Conservation (phyloP, 2,888 invertebrate species). For the Eubasilissa splendida region DNA sequence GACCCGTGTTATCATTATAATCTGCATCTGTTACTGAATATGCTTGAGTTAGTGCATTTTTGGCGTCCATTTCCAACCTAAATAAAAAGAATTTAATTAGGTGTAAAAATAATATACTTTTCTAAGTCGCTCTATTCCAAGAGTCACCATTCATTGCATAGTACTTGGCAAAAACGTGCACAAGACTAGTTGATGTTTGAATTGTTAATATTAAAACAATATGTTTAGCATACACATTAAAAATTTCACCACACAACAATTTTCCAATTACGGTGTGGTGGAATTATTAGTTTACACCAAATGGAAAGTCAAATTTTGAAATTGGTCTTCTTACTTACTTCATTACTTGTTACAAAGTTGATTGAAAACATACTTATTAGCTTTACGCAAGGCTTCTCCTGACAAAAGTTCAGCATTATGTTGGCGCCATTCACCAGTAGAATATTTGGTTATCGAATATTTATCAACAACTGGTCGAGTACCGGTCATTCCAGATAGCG, state of each 20-base stretch:
- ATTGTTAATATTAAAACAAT: no score
- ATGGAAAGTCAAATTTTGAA: no score
- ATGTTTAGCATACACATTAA: no score
- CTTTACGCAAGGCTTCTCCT: conserved; percentile 69
- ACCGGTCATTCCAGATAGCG: conserved; percentile 79
- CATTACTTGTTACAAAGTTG: not conserved
- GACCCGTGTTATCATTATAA: conserved; percentile 75
- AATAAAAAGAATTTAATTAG: not conserved
- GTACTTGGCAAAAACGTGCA: no score
- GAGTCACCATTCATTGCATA: no score
- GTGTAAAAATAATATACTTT: no score
- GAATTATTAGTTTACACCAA: no score
- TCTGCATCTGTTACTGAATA: conserved; percentile 78
- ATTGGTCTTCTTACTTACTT: not conserved
- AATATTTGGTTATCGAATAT: conserved; percentile 82
- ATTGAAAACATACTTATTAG: conserved; percentile 66
- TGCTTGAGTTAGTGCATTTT: conserved; percentile 77
- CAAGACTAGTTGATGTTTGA: no score
- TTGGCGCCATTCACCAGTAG: conserved; percentile 81
- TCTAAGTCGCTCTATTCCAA: no score
- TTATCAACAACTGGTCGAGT: conserved; percentile 83
- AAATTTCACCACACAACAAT: no score
- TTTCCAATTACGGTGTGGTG: no score
- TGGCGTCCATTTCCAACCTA: conserved; percentile 67
- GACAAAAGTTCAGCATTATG: conserved; percentile 73